Conservation (phyloP, 1,140 invertebrate genomes). For the Zaprionus ornatus region DNA sequence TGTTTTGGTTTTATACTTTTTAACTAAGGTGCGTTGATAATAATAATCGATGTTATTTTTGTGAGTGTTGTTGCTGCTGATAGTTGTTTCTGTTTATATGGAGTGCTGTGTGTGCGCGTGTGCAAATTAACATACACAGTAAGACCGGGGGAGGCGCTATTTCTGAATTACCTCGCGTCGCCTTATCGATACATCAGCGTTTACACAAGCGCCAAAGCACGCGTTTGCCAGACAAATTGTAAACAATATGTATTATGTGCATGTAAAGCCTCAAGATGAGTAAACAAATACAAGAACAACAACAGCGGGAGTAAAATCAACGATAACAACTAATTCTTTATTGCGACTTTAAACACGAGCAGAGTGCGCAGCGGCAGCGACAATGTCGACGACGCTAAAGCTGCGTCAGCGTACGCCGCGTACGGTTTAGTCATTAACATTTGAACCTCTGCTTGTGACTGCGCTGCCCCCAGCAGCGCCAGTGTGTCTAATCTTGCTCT, state of each 20-base stretch:
- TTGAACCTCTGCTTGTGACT: constrained; percentile 40
- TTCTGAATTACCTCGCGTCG: constrained; percentile 46
- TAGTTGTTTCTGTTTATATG: constrained; percentile 6
- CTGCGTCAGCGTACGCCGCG: constrained; percentile 5
- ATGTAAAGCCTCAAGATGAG: constrained; percentile 58
- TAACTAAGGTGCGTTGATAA: constrained; percentile 73
- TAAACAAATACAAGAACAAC: constrained; percentile 32
- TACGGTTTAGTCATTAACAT: constrained; percentile 69
- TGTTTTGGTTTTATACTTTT: constrained; percentile 13
- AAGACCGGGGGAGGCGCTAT: constrained; percentile 19
- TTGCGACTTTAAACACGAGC: constrained; percentile 65
- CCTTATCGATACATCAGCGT: constrained; percentile 52
- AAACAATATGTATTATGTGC: constrained; percentile 58
- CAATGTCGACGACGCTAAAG: not conserved
- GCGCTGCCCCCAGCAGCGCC: constrained; percentile 34
- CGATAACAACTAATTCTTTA: constrained; percentile 53
- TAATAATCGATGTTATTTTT: constrained; percentile 37
- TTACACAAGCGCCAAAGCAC: constrained; percentile 45
- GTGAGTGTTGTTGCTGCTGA: constrained; percentile 21
- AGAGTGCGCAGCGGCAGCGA: constrained; percentile 1
- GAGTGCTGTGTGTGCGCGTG: constrained; percentile 37
- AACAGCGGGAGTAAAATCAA: constrained; percentile 13
- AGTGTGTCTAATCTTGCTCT: constrained; percentile 32
- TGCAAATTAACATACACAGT: constrained; percentile 43
- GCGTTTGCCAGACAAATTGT: constrained; percentile 58